phyloP scores from a whole-genome alignment of 1,140 invertebrate genomes.

The Oedothorax gibbosus region DNA sequence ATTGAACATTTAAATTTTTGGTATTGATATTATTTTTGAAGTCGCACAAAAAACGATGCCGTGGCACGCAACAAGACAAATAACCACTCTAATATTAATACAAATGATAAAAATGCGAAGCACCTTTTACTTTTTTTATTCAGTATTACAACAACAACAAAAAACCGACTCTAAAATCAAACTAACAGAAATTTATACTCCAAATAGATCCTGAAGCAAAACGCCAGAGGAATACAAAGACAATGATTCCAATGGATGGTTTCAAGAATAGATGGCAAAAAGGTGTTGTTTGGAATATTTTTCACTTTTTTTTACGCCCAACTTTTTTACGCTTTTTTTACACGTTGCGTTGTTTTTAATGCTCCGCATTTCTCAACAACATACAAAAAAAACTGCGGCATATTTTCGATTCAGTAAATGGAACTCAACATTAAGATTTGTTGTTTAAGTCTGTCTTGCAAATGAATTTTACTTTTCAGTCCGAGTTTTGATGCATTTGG shows the following conservation, averaged over 20 bases:
- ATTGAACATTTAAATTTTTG: constrained; percentile 24
- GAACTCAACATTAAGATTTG: constrained; percentile 8
- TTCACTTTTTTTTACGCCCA: constrained; percentile 5
- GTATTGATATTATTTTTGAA: not conserved
- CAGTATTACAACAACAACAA: constrained; percentile 4
- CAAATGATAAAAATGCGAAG: constrained; percentile 21
- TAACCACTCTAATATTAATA: not conserved
- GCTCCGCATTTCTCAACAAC: constrained; percentile 13
- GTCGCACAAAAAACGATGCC: constrained; percentile 2
- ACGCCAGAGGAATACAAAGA: constrained; percentile 31
- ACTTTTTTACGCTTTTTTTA: not conserved
- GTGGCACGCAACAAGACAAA: not conserved
- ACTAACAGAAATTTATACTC: constrained; percentile 46
- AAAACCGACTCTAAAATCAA: constrained; percentile 24
- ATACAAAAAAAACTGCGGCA: not conserved
- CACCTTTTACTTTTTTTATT: not conserved
- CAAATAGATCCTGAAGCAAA: constrained; percentile 28
- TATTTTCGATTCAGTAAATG: not conserved
- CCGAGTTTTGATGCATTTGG: not conserved
- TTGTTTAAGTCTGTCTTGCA: not conserved
- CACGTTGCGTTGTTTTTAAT: constrained; percentile 17
- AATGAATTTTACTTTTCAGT: constrained; percentile 28
- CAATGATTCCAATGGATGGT: constrained; percentile 21
- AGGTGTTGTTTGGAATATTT: constrained; percentile 14
- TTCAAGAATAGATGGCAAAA: constrained; percentile 11